A percentile compares a stretch with the other conserved stretches of the same genome.
Conservation (phyloP, 2,797 vertebrate species). For the Lacerta agilis region DNA sequence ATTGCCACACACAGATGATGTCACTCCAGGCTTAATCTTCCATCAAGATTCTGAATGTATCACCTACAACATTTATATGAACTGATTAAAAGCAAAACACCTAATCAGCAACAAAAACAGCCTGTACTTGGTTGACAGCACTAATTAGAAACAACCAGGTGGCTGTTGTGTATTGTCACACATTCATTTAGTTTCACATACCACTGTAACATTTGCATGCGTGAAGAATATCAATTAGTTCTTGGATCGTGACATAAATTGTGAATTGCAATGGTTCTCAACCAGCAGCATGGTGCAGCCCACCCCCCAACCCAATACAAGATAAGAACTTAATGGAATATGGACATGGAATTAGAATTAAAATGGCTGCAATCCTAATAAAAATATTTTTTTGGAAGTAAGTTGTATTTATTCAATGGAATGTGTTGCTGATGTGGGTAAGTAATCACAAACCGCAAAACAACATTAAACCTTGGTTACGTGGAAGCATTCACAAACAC, state of each 20-base stretch:
- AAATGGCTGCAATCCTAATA: not conserved
- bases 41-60: conserved; percentile 22
- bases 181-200: conserved; percentile 29
- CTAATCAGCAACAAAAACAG: conserved; percentile 44
- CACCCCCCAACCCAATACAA: not conserved
- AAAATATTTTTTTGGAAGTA: not conserved
- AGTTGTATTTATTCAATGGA: not conserved
- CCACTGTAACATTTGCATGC: conserved; percentile 21
- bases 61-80: conserved; percentile 30
- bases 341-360: not conserved
- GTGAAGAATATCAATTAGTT: conserved; percentile 24
- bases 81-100: conserved; percentile 35
- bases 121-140: conserved; percentile 32
- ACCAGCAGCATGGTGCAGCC: not conserved
- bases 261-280: not conserved
- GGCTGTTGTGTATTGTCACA: conserved; percentile 37
- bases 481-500: too few relatives aligned
- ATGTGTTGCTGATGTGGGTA: not conserved
- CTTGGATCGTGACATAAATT: conserved; percentile 16
- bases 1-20: not conserved
- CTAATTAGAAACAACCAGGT: conserved; percentile 43
- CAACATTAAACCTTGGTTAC: too few relatives aligned
- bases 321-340: not conserved
- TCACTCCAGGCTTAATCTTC: not conserved
- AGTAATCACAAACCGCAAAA: too few relatives aligned